These are phyloP conservation scores for Sinosuthora webbiana DNA, from an alignment of 2,113 vertebrate genomes.

Conservation along the genomic window DNA sequence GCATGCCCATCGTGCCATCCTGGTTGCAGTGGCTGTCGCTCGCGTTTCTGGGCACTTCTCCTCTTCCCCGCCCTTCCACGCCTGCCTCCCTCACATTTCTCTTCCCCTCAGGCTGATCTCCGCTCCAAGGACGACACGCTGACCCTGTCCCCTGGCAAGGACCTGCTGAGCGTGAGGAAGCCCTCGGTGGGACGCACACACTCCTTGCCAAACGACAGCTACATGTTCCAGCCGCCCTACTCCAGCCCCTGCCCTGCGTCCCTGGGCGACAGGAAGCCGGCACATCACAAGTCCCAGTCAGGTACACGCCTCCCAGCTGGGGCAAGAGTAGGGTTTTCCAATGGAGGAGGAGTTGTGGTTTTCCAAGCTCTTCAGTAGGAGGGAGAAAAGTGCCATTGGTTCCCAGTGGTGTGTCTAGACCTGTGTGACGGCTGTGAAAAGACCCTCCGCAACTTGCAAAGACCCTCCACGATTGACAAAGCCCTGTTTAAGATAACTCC, in stretches of 20 bases:
- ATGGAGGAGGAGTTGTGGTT: neutral
- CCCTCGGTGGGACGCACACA: constrained; percentile 89
- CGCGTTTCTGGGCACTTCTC: neutral
- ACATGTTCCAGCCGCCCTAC: constrained; percentile 84
- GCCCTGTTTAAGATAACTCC: neutral
- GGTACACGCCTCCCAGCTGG: constrained; percentile 52
- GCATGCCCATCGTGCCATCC: constrained; percentile 62
- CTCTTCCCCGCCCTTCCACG: neutral
- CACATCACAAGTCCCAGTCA: constrained; percentile 75
- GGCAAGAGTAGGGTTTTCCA: neutral
- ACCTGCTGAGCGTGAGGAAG: constrained; percentile 86
- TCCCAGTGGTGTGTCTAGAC: neutral
- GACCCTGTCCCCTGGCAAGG: constrained; percentile 61
- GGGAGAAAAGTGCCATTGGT: neutral
- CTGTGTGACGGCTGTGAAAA: neutral
- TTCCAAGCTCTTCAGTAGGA: neutral
- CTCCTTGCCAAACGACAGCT: constrained; percentile 96
- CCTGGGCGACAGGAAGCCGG: constrained; percentile 39
- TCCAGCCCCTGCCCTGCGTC: constrained; percentile 20
- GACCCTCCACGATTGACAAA: neutral
- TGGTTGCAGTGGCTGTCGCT: constrained; percentile 49
- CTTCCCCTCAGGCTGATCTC: constrained; percentile 72
- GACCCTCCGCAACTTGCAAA: neutral
- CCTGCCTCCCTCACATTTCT: neutral
- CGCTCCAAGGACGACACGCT: neutral